Evolutionary conservation across 2,888 invertebrate species (phyloP).

Genomic region (Drosophila atripex): DNA sequence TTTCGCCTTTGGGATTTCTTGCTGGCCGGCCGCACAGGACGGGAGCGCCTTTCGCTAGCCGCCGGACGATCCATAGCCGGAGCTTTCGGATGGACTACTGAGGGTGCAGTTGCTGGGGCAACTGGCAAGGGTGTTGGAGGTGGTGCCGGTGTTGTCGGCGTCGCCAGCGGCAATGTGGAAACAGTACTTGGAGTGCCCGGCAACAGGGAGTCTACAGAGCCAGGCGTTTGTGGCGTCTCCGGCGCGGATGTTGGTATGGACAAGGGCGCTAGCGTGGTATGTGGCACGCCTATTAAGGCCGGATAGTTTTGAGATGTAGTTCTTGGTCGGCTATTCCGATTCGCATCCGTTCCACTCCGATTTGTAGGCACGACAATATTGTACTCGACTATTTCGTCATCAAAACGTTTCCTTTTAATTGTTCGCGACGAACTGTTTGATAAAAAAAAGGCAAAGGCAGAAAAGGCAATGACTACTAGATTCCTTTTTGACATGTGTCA

Average conservation of each 20-base stretch:
- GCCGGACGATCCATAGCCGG: slow-evolving; percentile 62
- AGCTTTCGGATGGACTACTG: slow-evolving; percentile 45
- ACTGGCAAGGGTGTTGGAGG: slow-evolving; percentile 38
- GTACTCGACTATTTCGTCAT: slow-evolving; percentile 98
- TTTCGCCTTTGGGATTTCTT: slow-evolving; percentile 63
- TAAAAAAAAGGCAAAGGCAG: not conserved
- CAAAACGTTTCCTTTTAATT: slow-evolving; percentile 97
- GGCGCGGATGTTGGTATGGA: slow-evolving; percentile 27
- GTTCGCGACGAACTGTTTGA: slow-evolving; percentile 92
- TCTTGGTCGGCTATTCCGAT: slow-evolving; percentile 83
- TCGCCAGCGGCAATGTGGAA: slow-evolving; percentile 33
- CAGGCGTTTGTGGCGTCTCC: slow-evolving; percentile 36
- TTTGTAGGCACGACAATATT: slow-evolving; percentile 88
- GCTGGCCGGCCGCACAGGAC: slow-evolving; percentile 65
- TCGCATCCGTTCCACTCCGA: slow-evolving; percentile 73
- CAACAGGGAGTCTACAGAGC: slow-evolving; percentile 22
- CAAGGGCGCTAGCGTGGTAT: slow-evolving; percentile 24
- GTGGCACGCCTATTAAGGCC: slow-evolving; percentile 34
- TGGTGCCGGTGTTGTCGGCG: slow-evolving; percentile 39
- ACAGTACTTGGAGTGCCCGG: slow-evolving; percentile 31
- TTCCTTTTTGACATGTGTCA: not conserved
- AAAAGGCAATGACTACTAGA: slow-evolving; percentile 3
- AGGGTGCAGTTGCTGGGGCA: slow-evolving; percentile 10
- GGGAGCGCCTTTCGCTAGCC: slow-evolving; percentile 61
- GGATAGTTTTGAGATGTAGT: slow-evolving; percentile 85